Evolutionary conservation across 2,888 invertebrate genomes (phyloP), one percentile per base, ranked within the genome.

Genomic region (Icerya purchasi): DNA sequence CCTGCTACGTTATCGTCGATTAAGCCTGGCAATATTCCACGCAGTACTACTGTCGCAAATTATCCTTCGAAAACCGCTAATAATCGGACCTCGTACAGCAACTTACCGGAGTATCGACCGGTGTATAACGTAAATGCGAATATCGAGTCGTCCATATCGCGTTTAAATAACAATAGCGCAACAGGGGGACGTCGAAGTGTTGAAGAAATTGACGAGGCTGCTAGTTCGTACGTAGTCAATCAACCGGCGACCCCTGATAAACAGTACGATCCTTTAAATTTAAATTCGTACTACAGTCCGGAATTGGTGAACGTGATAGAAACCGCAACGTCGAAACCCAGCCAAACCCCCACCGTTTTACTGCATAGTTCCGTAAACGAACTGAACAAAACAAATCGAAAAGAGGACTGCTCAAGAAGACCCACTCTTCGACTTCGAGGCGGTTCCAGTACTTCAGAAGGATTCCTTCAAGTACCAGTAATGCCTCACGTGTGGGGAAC

Each of bases 391-490:
- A 36, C 36, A 14, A 36, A 36, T 14, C 5, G 8, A 14, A 36
- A 36, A 36, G 36, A 36, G 14, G 36, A 36, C 36, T 36, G 36
- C 14, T 36, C 36, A 5, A 36, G 36, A 36, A 5, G 36, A 36
- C 36, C 36, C 5, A 36, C 61, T n/a, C 58, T 75, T 36, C 68
- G 75, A 50, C 66, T 76, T 25, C 68, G 75, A 53, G 75, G 73
- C 20, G 75, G 75, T 18, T 65, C 69, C 0, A 68, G 68, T 49
- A 70, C 70, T 10, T 67, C 68, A 59, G 72, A 74, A 60, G 75
- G 75, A n/a, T 74, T 73, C 61, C 68, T 75, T 1, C 74, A 75
- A 65, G 70, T 73, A 57, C 71, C 72, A 64, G 57, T 64, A 25
- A 71, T 71, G 1, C 63, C 63, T 22, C 66, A 67, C 60, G 25